A percentile compares a stretch with the other conserved stretches of the same genome.
Evolutionary conservation across 2,113 vertebrate genomes (phyloP).

Genomic region (Tyrannus savana): DNA sequence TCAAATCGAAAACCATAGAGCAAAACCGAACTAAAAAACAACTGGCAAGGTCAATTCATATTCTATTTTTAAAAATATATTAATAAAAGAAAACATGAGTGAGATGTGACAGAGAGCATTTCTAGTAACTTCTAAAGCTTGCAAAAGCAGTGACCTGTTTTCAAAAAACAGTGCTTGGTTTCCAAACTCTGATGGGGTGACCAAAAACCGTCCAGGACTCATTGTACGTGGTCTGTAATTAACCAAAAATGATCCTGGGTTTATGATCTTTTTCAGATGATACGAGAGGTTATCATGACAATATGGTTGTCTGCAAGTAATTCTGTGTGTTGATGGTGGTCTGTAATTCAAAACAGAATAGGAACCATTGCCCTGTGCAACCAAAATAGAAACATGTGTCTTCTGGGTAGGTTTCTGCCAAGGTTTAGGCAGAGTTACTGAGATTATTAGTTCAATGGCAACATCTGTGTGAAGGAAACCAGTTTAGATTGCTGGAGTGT

Average conservation of each 20-base stretch:
- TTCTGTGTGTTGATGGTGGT: conserved; percentile 26
- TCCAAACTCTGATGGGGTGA: neutral
- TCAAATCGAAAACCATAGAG: neutral
- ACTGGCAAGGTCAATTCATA: neutral
- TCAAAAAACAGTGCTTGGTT: neutral
- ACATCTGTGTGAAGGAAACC: neutral
- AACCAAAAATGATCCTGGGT: neutral
- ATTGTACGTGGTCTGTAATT: neutral
- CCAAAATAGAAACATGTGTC: conserved; percentile 47
- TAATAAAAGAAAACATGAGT: neutral
- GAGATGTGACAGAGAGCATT: neutral
- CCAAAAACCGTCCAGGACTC: neutral
- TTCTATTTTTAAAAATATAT: neutral
- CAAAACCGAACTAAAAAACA: neutral
- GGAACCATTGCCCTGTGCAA: neutral
- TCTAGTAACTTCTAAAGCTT: neutral
- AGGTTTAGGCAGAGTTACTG: neutral
- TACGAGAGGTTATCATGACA: neutral
- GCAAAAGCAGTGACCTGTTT: neutral
- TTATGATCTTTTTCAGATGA: conserved; percentile 17
- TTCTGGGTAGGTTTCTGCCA: conserved; percentile 1
- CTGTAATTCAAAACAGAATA: conserved; percentile 36
- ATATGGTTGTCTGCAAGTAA: neutral
- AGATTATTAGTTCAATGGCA: neutral
- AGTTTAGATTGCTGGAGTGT: neutral